Percentiles rank a stretch among this genome's conserved stretches.
Conservation (phyloP, 2,113 vertebrate genomes). For the Cebidichthys violaceus region DNA sequence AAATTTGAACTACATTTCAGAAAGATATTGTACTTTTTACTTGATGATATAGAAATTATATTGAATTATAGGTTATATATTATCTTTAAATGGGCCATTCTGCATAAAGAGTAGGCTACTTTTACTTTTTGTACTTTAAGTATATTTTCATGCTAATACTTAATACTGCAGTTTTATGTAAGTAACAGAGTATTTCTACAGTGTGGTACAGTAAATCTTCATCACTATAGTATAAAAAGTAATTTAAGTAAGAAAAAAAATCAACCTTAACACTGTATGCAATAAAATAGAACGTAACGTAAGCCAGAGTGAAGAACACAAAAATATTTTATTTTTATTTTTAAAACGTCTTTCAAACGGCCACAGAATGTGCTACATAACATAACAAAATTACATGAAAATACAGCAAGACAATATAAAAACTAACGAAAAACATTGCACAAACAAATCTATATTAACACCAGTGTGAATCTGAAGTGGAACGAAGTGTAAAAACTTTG, state of each 20-base stretch:
- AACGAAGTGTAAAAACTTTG: background rate
- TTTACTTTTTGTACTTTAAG: background rate
- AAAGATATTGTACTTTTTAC: background rate
- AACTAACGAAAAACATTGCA: background rate
- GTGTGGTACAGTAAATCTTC: background rate
- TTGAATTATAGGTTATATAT: too few relatives aligned
- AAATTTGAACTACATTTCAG: background rate
- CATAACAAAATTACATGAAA: background rate
- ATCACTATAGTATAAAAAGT: background rate
- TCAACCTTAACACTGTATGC: too few relatives aligned
- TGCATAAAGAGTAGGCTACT: background rate
- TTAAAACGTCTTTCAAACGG: conserved; percentile 24
- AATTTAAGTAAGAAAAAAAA: background rate
- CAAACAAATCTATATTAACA: conserved; percentile 6
- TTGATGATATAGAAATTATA: too few relatives aligned
- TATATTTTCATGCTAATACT: background rate
- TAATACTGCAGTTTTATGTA: background rate
- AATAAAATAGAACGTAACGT: background rate
- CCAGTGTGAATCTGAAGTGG: conserved; percentile 8
- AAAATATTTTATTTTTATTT: conserved; percentile 26
- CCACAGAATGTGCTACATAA: background rate
- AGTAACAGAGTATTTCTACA: background rate
- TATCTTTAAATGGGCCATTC: background rate
- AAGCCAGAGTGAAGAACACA: background rate
- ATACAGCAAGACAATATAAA: conserved; percentile 6